phyloP scores from a whole-genome alignment of 2,797 vertebrate genomes.

The Bradypus variegatus region DNA sequence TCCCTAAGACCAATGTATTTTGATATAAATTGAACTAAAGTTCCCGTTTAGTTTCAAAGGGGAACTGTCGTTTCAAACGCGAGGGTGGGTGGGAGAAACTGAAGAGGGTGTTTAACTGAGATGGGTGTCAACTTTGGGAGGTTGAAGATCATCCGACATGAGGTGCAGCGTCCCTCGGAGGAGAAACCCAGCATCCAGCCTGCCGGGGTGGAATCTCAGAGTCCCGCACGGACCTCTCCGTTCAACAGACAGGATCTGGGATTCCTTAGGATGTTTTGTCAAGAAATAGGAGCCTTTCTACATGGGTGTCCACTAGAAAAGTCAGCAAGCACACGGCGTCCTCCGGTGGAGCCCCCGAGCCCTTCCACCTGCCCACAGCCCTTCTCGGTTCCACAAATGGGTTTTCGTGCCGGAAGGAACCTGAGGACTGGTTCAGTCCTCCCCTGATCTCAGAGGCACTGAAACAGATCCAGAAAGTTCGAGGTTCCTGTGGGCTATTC shows the following conservation, averaged over 20 bases:
- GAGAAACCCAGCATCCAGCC: too few species aligned
- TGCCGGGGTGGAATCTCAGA: not conserved
- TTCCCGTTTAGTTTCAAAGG: not conserved
- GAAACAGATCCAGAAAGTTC: not conserved
- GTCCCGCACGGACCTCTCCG: not conserved
- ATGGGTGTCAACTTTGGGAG: not conserved
- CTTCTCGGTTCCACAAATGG: fast-evolving
- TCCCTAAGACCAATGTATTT: too few species aligned
- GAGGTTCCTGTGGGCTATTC: too few species aligned
- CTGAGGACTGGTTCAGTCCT: fast-evolving
- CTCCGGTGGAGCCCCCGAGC: fast-evolving
- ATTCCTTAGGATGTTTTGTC: too few species aligned
- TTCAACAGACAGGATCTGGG: too few species aligned
- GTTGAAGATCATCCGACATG: fast-evolving
- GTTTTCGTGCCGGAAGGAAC: not conserved
- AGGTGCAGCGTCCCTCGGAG: fast-evolving
- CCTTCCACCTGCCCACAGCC: not conserved
- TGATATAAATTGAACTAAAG: too few species aligned
- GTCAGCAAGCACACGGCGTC: fast-evolving
- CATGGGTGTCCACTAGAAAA: too few species aligned
- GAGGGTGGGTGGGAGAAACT: not conserved
- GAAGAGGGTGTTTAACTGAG: too few species aligned
- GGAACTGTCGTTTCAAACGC: fast-evolving
- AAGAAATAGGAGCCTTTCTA: fast-evolving
- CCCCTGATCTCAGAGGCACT: too few species aligned